Conservation (phyloP, 2,113 vertebrate species). For the Tylochromis polylepis region DNA sequence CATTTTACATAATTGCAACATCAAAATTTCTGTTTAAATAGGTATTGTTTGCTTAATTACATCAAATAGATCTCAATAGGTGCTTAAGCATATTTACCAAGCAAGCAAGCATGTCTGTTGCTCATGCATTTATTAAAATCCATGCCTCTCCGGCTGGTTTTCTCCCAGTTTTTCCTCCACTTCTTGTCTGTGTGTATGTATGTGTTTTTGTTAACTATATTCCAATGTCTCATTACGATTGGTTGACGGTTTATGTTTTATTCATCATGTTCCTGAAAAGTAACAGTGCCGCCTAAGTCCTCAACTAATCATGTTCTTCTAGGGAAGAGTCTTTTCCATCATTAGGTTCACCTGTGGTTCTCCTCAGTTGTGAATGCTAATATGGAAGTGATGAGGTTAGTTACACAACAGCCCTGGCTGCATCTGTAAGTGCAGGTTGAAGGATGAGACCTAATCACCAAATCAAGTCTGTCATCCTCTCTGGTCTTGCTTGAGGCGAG, state of each 20-base stretch:
- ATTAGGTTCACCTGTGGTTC: constrained; percentile 34
- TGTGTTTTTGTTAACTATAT: not conserved
- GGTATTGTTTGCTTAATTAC: not conserved
- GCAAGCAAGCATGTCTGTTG: not conserved
- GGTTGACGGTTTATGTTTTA: constrained; percentile 31
- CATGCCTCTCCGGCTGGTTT: not conserved
- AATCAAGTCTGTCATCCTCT: constrained; percentile 8
- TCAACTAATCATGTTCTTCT: constrained; percentile 37
- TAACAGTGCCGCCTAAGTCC: not conserved
- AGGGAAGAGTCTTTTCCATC: not conserved
- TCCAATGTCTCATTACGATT: not conserved
- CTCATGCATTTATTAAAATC: not conserved
- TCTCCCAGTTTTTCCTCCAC: not conserved
- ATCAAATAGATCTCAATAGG: not conserved
- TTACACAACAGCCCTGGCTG: not conserved
- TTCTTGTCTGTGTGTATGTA: not conserved
- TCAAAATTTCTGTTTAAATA: not conserved
- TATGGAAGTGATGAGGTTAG: constrained; percentile 25
- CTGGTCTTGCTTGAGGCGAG: not conserved
- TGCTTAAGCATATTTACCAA: not conserved
- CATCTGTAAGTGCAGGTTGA: constrained; percentile 10
- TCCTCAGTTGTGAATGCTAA: constrained; percentile 15
- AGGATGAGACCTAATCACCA: constrained; percentile 29
- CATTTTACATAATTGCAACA: not conserved
- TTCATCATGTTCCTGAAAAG: constrained; percentile 20